These are phyloP conservation scores for Lucinisca nassula DNA, from an alignment of 2,888 invertebrate genomes.

Conservation along the genomic window DNA sequence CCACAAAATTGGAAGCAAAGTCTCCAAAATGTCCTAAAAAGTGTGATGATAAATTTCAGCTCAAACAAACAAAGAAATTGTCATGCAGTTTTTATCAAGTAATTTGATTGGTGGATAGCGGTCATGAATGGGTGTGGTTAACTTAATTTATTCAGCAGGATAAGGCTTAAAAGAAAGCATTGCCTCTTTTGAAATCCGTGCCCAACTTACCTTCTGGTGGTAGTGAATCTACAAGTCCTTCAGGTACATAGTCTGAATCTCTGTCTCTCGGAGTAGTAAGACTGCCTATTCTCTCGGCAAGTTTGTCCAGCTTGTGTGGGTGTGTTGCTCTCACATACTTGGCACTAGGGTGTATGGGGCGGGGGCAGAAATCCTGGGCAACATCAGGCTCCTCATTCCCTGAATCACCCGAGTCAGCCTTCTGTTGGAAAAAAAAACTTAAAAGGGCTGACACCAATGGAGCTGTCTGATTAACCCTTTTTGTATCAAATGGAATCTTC, in stretches of 20 bases:
- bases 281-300: conserved; percentile 91
- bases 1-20: no score
- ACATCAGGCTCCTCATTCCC: conserved; percentile 96
- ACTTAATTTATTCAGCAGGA: no score
- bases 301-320: conserved; percentile 88
- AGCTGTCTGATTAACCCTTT: no score
- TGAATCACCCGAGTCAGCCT: conserved; percentile 96
- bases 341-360: conserved; percentile 51
- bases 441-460: no score
- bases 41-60: no score
- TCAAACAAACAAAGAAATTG: no score
- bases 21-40: no score
- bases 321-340: conserved; percentile 45
- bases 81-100: no score
- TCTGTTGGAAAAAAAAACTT: conserved; percentile 86
- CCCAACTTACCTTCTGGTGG: conserved; percentile 91
- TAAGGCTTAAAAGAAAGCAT: no score
- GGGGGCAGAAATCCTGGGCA: conserved; percentile 90
- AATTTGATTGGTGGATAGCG: no score
- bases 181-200: no score
- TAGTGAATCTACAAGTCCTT: conserved; percentile 91
- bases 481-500: neutral
- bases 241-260: conserved; percentile 88
- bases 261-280: conserved; percentile 89
- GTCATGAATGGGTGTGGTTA: no score